Percentiles rank a stretch among this genome's conserved stretches.
Conservation (phyloP, 2,888 invertebrate genomes). For the Chymomyza procnemis region DNA sequence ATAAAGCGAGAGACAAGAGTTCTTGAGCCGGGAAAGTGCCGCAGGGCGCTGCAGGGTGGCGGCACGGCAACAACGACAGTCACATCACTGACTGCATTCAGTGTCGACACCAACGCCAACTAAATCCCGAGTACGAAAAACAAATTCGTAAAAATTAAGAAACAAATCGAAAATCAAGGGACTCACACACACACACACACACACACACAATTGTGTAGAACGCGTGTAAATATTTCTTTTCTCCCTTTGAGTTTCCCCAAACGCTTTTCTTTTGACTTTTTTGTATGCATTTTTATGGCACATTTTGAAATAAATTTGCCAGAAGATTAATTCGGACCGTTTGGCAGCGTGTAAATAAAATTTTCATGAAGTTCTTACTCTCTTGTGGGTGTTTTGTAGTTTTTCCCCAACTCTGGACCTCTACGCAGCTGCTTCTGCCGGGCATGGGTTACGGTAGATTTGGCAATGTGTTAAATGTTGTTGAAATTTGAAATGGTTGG, state of each 20-base stretch:
- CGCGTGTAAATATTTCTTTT: constrained; percentile 28
- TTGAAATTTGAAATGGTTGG: constrained; percentile 54
- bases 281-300: constrained; percentile 72
- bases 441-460: constrained; percentile 61
- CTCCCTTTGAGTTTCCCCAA: constrained; percentile 12
- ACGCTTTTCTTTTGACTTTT: constrained; percentile 14
- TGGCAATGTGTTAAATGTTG: constrained; percentile 72
- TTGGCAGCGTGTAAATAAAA: constrained; percentile 72
- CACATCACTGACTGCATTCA: background rate
- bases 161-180: constrained; percentile 73
- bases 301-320: constrained; percentile 70
- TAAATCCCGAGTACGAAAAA: constrained; percentile 40
- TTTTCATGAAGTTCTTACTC: constrained; percentile 65
- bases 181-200: constrained; percentile 26
- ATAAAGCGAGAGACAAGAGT: background rate
- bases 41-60: constrained; percentile 21
- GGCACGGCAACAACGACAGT: background rate
- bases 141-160: constrained; percentile 73
- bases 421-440: background rate
- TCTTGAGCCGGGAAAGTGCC: constrained; percentile 27
- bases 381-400: constrained; percentile 22
- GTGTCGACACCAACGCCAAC: constrained; percentile 11
- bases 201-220: constrained; percentile 50
- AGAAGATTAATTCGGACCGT: constrained; percentile 73
- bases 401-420: constrained; percentile 1